Conservation (phyloP, 2,797 vertebrate genomes). For the Petrocephalus sullivani region DNA sequence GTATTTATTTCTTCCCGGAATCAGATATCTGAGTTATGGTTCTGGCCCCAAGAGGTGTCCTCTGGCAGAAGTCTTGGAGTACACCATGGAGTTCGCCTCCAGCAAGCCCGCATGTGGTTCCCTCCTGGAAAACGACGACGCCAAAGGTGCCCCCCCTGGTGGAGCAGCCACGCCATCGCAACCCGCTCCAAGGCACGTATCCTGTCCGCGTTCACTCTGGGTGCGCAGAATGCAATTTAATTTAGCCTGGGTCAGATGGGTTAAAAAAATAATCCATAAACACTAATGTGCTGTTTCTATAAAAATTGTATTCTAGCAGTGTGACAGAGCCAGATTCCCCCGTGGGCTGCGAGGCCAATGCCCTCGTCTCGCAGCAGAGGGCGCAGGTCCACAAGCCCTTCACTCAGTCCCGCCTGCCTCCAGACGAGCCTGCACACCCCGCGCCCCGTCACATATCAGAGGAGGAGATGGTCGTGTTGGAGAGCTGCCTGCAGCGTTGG, state of each 20-base stretch:
- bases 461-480: conserved; percentile 89
- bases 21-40: conserved; percentile 95
- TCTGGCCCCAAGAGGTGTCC: conserved; percentile 98
- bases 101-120: conserved; percentile 95
- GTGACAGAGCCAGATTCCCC: conserved; percentile 70
- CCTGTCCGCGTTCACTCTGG: not conserved
- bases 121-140: conserved; percentile 86
- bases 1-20: conserved; percentile 34
- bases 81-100: conserved; percentile 95
- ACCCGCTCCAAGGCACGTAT: conserved; percentile 61
- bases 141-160: conserved; percentile 68
- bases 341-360: conserved; percentile 58
- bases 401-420: conserved; percentile 89
- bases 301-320: conserved; percentile 54
- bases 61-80: conserved; percentile 95
- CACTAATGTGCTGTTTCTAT: not conserved
- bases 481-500: conserved; percentile 94
- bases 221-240: not conserved
- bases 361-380: conserved; percentile 70
- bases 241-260: not conserved
- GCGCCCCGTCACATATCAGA: conserved; percentile 93
- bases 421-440: conserved; percentile 91
- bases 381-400: conserved; percentile 90
- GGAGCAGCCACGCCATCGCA: conserved; percentile 66
- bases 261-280: not conserved